Base-by-base conservation (phyloP, 2,888 invertebrate genomes). In the Ditula angustiorana region DNA sequence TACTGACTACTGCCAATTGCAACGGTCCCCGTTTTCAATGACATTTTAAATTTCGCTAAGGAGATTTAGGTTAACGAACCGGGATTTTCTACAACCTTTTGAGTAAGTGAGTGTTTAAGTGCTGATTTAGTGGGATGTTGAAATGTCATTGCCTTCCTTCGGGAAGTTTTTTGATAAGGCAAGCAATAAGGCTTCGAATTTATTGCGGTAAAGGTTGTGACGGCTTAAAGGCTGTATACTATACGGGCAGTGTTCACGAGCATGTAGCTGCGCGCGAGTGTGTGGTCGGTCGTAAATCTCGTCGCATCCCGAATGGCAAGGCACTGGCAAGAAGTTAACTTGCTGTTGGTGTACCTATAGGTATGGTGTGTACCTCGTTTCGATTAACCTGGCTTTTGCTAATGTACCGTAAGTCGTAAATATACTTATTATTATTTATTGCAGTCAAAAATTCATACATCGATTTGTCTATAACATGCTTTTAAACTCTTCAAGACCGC, bases 281-380 rank as follows among this genome's bases (percentile, higher is more conserved):
- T 76, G 78, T 73, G 77, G 74, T 75, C 74, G 71, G 71, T 77
- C 81, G 75, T 83, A 81, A 81, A 82, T 78, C 78, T 68, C n/a
- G 78, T 73, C 77, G 74, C 72, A 73, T 67, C 58, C 35, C 35
- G 35, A 37, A 19, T 19, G 10, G 41, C 41, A 41, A 41, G 19
- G 19, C 13, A 37, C 19, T 19, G 10, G 41, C 41, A 41, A 41
- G 19, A 41, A 41, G n/a, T 16, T 19, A 3, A 19, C 19, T 41
- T 41, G 41, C 5, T 41, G 41, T 41, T 41, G 8, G 41, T 37
- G 16, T 13, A n/a, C n/a, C n/a, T n/a, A 19, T 10, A 10, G 8
- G 19, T 19, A 7, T n/a, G 26, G 21, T 23, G 19, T 16, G 50
- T 66, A 49, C 56, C 44, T 49, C 26, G 26, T 52, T 44, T 5